phyloP scores from a whole-genome alignment of 1,140 invertebrate genomes.

The Brachionus sp. region DNA sequence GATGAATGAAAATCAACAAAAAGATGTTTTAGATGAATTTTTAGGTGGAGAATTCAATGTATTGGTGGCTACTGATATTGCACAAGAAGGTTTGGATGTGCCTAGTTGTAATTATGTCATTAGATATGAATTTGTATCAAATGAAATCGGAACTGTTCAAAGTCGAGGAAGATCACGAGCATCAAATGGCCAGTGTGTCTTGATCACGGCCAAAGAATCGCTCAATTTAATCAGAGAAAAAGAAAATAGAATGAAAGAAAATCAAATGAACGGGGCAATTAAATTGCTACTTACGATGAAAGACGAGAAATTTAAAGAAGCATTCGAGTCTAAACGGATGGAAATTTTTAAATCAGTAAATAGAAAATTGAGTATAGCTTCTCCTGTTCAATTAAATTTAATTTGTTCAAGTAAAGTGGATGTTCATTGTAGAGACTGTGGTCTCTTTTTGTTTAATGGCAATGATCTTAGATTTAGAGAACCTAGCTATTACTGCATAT shows the following conservation, averaged over 20 bases:
- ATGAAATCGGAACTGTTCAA: slow-evolving; percentile 47
- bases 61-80: slow-evolving; percentile 40
- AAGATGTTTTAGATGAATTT: neutral
- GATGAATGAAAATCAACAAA: slow-evolving; percentile 19
- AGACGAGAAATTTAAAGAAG: neutral
- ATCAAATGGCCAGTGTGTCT: slow-evolving; percentile 41
- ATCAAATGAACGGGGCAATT: slow-evolving; percentile 34
- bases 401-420: neutral
- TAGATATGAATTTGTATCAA: slow-evolving; percentile 47
- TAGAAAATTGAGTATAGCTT: neutral
- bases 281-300: neutral
- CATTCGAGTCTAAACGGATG: neutral
- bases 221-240: slow-evolving; percentile 37
- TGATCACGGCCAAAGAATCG: slow-evolving; percentile 33
- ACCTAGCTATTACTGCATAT: neutral
- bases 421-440: slow-evolving; percentile 18
- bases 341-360: neutral
- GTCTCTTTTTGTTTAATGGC: neutral
- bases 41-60: neutral
- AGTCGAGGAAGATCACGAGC: slow-evolving; percentile 45
- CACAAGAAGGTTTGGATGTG: slow-evolving; percentile 47
- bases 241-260: slow-evolving; percentile 45
- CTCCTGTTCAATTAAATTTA: neutral
- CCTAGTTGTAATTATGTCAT: slow-evolving; percentile 47
- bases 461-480: neutral